These are phyloP conservation scores for Parthenolecanium corni DNA, from an alignment of 2,888 invertebrate genomes.

Conservation along the genomic window DNA sequence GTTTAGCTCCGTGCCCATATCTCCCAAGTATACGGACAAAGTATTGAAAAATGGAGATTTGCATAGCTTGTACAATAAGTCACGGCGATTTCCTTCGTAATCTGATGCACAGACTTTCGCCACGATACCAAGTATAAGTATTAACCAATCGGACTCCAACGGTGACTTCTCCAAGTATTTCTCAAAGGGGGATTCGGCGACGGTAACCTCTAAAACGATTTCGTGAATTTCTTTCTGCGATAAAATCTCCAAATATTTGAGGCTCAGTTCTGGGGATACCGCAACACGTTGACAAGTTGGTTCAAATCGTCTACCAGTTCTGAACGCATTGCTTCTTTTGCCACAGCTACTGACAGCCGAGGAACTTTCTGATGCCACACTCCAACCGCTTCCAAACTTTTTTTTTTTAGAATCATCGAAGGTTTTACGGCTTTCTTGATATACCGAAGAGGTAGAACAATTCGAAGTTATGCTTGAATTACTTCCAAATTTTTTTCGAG, in stretches of 20 bases:
- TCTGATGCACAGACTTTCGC: conserved; percentile 27
- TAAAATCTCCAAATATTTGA: conserved; percentile 13
- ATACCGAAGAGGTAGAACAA: no score
- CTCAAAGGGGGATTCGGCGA: conserved; percentile 7
- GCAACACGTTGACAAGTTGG: no score
- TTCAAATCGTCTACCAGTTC: no score
- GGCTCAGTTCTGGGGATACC: no score
- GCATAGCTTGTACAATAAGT: conserved; percentile 3
- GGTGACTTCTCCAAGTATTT: conserved; percentile 7
- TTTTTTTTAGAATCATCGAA: no score
- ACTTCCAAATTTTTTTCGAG: no score
- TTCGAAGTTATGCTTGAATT: no score
- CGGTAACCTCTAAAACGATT: conserved; percentile 20
- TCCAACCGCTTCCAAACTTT: no score
- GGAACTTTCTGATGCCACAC: no score
- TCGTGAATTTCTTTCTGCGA: conserved; percentile 18
- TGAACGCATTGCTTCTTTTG: no score
- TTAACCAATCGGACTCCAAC: conserved; percentile 22
- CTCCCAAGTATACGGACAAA: conserved; percentile 30
- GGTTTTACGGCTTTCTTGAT: no score
- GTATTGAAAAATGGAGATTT: conserved; percentile 11
- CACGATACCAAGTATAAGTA: conserved; percentile 14
- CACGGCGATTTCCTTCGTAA: background rate
- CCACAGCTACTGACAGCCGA: no score
- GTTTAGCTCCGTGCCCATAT: conserved; percentile 29